Conservation (phyloP, 1,140 invertebrate genomes). For the Megalonaias nervosa region DNA sequence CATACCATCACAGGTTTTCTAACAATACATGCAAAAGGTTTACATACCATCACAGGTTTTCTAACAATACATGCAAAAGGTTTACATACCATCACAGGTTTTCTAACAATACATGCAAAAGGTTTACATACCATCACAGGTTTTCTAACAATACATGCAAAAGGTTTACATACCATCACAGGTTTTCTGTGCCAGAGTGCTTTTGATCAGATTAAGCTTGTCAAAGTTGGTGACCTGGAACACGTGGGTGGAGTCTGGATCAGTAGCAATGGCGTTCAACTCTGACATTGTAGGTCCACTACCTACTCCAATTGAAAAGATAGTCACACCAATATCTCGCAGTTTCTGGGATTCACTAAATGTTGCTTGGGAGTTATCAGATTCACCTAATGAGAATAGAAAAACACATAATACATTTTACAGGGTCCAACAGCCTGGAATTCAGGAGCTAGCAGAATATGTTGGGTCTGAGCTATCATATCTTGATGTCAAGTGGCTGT, state of each 20-base stretch:
- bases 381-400: slow-evolving; percentile 20
- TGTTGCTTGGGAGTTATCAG: slow-evolving; percentile 30
- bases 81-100: no score
- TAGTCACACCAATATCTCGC: slow-evolving; percentile 41
- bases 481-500: no score
- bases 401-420: no score
- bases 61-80: no score
- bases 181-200: slow-evolving; percentile 39
- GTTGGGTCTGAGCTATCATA: no score
- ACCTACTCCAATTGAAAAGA: slow-evolving; percentile 58
- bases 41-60: no score
- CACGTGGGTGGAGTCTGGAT: slow-evolving; percentile 50
- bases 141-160: slow-evolving; percentile 24
- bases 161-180: slow-evolving; percentile 28
- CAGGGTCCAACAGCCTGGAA: no score
- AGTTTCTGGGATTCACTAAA: slow-evolving; percentile 19
- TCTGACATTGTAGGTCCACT: slow-evolving; percentile 31
- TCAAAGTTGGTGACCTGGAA: slow-evolving; percentile 49
- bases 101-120: background rate
- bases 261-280: slow-evolving; percentile 51
- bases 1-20: no score
- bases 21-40: no score
- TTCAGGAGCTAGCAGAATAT: no score
- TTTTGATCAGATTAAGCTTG: slow-evolving; percentile 45
- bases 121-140: slow-evolving; percentile 29